Conservation (phyloP, 1,140 invertebrate species). For the Lepidurus arcticus region DNA sequence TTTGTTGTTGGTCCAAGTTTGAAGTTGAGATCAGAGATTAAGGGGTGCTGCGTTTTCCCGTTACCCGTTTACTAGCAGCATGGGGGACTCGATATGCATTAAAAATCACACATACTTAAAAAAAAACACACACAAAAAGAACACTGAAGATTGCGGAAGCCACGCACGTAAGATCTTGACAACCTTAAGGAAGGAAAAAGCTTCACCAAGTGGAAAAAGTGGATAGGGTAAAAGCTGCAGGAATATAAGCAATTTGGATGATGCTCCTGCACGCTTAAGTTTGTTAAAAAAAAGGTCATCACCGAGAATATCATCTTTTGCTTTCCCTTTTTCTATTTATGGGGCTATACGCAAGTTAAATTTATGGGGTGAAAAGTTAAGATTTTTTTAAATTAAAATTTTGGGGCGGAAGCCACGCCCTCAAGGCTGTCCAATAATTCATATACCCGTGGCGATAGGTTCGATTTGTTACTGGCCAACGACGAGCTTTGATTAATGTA, state of each 20-base stretch:
- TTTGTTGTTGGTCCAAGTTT: too few relatives aligned
- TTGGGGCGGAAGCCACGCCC: background rate
- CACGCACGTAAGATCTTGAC: conserved; percentile 2
- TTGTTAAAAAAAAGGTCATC: background rate
- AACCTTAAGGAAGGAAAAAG: background rate
- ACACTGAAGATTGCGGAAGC: background rate
- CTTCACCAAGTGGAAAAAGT: background rate
- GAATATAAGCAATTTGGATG: too few relatives aligned
- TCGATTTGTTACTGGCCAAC: background rate
- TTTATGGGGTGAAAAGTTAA: background rate
- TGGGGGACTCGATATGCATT: background rate
- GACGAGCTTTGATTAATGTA: background rate
- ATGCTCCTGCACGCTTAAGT: too few relatives aligned
- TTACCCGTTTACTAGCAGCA: too few relatives aligned
- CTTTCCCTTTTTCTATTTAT: background rate
- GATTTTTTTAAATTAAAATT: background rate
- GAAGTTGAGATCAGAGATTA: too few relatives aligned
- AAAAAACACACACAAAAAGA: background rate
- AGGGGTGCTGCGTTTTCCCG: too few relatives aligned
- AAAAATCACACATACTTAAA: background rate
- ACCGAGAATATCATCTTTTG: background rate
- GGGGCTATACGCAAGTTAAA: too few relatives aligned
- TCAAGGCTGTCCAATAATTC: background rate
- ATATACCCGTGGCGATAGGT: background rate
- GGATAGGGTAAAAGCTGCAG: background rate